Percentiles rank a stretch among this genome's conserved stretches.
These are phyloP conservation scores for Caprella mutica DNA, from an alignment of 2,888 invertebrate species.

Conservation along the genomic window DNA sequence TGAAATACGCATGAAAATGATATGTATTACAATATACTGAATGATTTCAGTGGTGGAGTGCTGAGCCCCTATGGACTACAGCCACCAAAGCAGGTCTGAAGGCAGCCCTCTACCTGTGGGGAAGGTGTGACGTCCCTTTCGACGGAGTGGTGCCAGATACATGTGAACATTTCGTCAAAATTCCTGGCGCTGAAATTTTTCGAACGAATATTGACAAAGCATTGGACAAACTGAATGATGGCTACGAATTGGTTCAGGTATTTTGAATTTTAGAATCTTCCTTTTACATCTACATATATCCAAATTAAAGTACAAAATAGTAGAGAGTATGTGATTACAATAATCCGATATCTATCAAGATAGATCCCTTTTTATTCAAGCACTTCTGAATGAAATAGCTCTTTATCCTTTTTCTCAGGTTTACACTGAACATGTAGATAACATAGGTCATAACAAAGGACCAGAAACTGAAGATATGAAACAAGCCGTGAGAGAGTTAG, in stretches of 20 bases:
- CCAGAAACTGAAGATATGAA: constrained; percentile 38
- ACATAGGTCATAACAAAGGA: constrained; percentile 39
- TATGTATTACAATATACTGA: no score
- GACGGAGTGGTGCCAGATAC: constrained; percentile 27
- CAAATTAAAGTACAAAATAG: no score
- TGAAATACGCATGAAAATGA: no score
- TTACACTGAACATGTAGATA: constrained; percentile 38
- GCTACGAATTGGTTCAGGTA: constrained; percentile 30
- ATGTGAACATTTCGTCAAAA: constrained; percentile 20
- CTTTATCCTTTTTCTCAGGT: no score
- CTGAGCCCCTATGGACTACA: constrained; percentile 39
- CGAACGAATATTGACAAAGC: constrained; percentile 18
- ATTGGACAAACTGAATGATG: constrained; percentile 23
- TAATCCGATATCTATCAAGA: no score
- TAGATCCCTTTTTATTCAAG: no score
- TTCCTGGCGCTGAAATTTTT: constrained; percentile 18
- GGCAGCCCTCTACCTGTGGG: constrained; percentile 35
- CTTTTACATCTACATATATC: no score
- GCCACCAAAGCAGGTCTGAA: constrained; percentile 37
- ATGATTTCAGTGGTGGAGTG: constrained; percentile 38
- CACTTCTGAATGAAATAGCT: no score
- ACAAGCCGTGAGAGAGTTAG: constrained; percentile 38
- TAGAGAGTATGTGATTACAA: no score
- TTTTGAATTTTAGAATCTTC: no score
- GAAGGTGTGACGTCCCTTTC: constrained; percentile 37